Evolutionary conservation across 2,888 invertebrate genomes (phyloP), one percentile per base, ranked within the genome.

Genomic region (Papilio elwesi): DNA sequence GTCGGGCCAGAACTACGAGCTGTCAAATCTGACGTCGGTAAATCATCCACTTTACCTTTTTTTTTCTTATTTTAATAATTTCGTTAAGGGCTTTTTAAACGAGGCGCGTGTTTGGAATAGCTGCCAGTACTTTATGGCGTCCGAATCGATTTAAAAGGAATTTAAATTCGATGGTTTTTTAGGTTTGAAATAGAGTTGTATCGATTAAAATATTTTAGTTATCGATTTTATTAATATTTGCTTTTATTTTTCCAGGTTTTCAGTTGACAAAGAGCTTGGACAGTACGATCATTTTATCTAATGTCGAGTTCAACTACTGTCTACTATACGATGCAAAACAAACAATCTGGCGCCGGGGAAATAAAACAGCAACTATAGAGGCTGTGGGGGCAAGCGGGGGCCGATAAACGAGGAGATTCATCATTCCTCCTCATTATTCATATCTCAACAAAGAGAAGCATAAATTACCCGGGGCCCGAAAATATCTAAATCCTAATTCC

Each of bases 401-500:
- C 81, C 85, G 87, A 86, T 85, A 84, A 83, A 83, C 76, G 74
- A 76, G 78, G 76, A 86, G 84, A 87, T 88, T 84, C 85, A 89
- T 87, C 87, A 86, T 83, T 81, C 84, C 82, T 85, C 82, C 86
- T 87, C 90, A 89, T 91, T 91, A 92, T 91, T 93, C 93, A 92
- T 93, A 92, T 90, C 90, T 87, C 89, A 87, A 92, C 90, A 91
- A 90, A 90, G 92, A 89, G 86, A 85, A 83, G 89, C 90, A 93
- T 92, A 93, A 91, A 92, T 92, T 91, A 93, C 88, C 85, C 87
- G 90, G 87, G 48, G 78, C 86, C 90, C 90, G 86, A 92, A 92
- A 92, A 92, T 92, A 92, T 92, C 92, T 91, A 92, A 92, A 90
- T 90, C 90, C 91, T 92, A 92, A 93, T 92, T 68, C 92, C 92